These are phyloP conservation scores for Leptobrachium leishanense DNA, from an alignment of 2,113 vertebrate species.

Conservation along the genomic window DNA sequence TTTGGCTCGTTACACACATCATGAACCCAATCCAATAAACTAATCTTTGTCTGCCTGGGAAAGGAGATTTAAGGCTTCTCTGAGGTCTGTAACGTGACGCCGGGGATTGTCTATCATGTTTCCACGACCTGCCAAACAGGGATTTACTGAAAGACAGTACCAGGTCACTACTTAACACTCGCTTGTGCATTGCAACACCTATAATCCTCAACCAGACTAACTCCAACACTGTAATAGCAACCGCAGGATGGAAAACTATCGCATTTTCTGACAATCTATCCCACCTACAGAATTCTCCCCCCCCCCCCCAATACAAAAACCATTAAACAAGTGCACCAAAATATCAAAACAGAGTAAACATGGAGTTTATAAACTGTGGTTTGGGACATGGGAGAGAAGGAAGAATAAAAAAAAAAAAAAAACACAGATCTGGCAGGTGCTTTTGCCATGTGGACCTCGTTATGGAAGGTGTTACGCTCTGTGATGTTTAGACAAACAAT, in stretches of 20 bases:
- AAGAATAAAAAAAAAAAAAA: not conserved
- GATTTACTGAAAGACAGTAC: not conserved
- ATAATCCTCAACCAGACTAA: too few relatives aligned
- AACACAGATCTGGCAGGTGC: not conserved
- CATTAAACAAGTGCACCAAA: too few relatives aligned
- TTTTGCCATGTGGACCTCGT: not conserved
- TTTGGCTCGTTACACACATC: conserved; percentile 1
- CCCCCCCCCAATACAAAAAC: too few relatives aligned
- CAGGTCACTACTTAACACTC: too few relatives aligned
- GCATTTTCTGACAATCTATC: too few relatives aligned
- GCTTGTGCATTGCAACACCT: too few relatives aligned
- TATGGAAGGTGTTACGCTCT: not conserved
- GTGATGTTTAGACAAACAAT: not conserved
- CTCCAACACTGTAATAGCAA: too few relatives aligned
- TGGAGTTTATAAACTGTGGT: too few relatives aligned
- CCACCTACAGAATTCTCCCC: too few relatives aligned
- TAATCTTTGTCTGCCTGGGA: conserved; percentile 31
- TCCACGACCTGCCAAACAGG: not conserved
- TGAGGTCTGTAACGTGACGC: conserved; percentile 11
- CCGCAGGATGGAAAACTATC: too few relatives aligned
- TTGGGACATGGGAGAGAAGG: too few relatives aligned
- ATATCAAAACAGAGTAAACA: too few relatives aligned
- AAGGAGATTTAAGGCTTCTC: conserved; percentile 13
- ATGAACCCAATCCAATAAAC: conserved; percentile 19
- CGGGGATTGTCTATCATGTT: conserved; percentile 11